Evolutionary conservation across 1,140 invertebrate genomes (phyloP), one percentile per base, ranked within the genome.

Genomic region (Apolygus lucorum): DNA sequence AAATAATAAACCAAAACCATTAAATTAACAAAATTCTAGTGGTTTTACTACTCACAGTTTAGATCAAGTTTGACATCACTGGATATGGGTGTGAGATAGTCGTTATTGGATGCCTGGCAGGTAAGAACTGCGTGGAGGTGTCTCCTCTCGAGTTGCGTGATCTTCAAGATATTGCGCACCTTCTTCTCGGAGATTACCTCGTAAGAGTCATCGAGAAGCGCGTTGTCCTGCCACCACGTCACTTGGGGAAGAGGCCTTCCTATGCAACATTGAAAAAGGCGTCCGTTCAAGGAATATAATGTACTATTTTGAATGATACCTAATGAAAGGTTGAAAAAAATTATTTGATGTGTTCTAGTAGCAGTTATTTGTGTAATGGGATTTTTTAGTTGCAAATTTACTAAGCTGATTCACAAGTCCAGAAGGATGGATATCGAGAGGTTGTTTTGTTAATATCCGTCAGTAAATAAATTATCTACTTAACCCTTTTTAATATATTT

Each of bases 41-140:
- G 21, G 21, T 34, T 63, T 24, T 27, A n/a, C 22, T 63, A 87
- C 90, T 91, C 78, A 92, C 90, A 82, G 76, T 89, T 90, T 82
- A 92, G 86, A 76, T 91, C 87, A 68, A 92, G 81, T 13, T 85
- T 85, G 69, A 92, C 87, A 27, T 86, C 84, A 74, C 84, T 87
- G 64, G 86, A 87, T 77, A 90, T 85, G 63, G 90, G 89, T 14
- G 85, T 78, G 54, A 88, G 85, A 75, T 90, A 81, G 78, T 90
- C 89, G 78, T 89, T 91, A 79, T 91, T 90, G 70, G 84, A 83
- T 4, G 89, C 88, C 76, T 89, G 87, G 75, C 89, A 91, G 26
- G 87, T 90, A 72, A 88, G 83, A 54, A 86, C 81, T 25, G 86
- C 82, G 75, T 87, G 82, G 22, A 90, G 81, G 78, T 90, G 86